Evolutionary conservation across 1,140 invertebrate species (phyloP), one percentile per base, ranked within the genome.

Genomic region (Drosophila rufa): DNA sequence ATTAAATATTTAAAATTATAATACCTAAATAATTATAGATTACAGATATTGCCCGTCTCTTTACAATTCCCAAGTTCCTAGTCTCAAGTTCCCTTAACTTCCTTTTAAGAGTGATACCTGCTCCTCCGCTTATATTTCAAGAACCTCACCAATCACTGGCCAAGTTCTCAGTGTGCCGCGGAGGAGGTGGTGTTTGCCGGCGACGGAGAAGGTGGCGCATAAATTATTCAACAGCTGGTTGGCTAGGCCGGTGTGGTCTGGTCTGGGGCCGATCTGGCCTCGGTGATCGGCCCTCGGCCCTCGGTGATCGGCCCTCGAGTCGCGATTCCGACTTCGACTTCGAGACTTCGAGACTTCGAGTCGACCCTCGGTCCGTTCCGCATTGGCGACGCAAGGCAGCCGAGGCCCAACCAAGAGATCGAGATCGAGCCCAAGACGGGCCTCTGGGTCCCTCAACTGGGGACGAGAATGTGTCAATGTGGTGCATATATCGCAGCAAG

Each of bases 181-280:
- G 75, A 81, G 79, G 75, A 78, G 82, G 82, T 83, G 80, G 59
- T 75, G 82, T 70, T 40, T 78, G 80, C 69, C 70, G 79, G 69
- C 59, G 40, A 43, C 50, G 71, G 74, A 66, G 74, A 69, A 79
- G 73, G 80, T 75, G 75, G 58, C 79, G 83, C 79, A 86, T 86
- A 82, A 86, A 86, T 86, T 79, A 86, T 86, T 86, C 83, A 86
- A 82, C 83, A 86, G 83, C 70, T 86, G 74, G 62, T 58, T 69
- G 73, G 67, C 65, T 57, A 30, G 42, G 65, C 68, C 11, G 67
- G 64, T 69, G 47, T 69, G 67, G 42, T 68, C 40, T 69, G 67
- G 42, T 68, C 40, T 46, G 43, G 51, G 51, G 33, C 69, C 62
- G 60, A 66, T 50, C 68, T 71, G 69, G 69, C 66, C 67, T 68